Evolutionary conservation across 1,140 invertebrate genomes (phyloP).

Genomic region (Euura lappo): DNA sequence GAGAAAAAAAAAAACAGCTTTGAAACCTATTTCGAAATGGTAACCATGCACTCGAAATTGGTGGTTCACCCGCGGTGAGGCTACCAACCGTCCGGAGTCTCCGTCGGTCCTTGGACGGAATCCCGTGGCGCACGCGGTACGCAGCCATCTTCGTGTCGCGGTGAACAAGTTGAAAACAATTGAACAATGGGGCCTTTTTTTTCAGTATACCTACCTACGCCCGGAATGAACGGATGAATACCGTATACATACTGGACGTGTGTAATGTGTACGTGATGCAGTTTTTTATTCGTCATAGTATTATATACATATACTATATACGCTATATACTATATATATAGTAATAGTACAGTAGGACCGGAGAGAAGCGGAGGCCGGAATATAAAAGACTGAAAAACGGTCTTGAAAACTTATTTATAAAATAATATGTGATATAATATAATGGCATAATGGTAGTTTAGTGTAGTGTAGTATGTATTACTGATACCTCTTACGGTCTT

Average conservation of each 20-base stretch:
- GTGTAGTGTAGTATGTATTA: constrained; percentile 5
- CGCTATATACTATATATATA: too few species aligned
- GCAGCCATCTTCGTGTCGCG: constrained; percentile 13
- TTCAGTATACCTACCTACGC: background rate
- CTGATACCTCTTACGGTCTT: constrained; percentile 1
- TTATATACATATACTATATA: too few species aligned
- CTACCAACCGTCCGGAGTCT: background rate
- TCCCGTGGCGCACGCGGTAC: constrained; percentile 10
- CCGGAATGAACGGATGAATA: background rate
- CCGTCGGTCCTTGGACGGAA: background rate
- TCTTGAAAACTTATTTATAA: constrained; percentile 3
- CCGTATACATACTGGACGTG: background rate
- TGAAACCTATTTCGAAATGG: background rate
- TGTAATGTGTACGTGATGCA: too few species aligned
- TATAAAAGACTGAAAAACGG: background rate
- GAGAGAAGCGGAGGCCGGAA: background rate
- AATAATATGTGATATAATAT: constrained; percentile 3
- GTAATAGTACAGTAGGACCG: too few species aligned
- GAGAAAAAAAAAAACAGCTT: background rate
- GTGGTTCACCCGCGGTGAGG: background rate
- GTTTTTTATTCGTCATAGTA: too few species aligned
- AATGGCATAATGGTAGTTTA: constrained; percentile 3
- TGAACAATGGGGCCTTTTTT: constrained; percentile 16
- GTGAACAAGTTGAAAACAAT: constrained; percentile 13
- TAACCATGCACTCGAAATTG: background rate